Evolutionary conservation across 2,113 vertebrate species (phyloP).

Genomic region (Cyanoliseus patagonus): DNA sequence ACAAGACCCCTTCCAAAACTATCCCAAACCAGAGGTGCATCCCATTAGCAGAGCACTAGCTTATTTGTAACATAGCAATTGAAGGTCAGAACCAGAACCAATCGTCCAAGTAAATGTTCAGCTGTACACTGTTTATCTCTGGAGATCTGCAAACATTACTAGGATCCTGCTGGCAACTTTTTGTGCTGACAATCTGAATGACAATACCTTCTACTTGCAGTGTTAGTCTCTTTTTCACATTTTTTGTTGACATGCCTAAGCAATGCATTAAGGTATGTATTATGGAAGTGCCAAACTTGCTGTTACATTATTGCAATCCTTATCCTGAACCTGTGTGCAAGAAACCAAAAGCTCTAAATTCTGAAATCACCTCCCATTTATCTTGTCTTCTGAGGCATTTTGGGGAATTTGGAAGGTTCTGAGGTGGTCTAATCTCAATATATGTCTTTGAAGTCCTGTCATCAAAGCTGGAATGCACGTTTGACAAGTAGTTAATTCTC

Average conservation of each 20-base stretch:
- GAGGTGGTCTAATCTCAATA: background rate
- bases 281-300: background rate
- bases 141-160: background rate
- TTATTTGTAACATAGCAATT: background rate
- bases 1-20: background rate
- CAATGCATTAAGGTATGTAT: background rate
- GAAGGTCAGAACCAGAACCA: background rate
- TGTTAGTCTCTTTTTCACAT: background rate
- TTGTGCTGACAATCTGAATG: background rate
- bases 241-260: background rate
- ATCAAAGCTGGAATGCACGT: background rate
- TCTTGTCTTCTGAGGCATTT: background rate
- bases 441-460: background rate
- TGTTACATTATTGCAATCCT: background rate
- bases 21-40: background rate
- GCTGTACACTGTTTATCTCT: background rate
- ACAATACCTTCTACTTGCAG: background rate
- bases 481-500: background rate
- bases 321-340: background rate
- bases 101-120: background rate
- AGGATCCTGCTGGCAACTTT: background rate
- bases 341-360: background rate
- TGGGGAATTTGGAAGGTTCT: background rate
- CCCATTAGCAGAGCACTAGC: background rate
- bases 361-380: background rate